Evolutionary conservation across 2,888 invertebrate species (phyloP).

Genomic region (Pogonocherus hispidulus): DNA sequence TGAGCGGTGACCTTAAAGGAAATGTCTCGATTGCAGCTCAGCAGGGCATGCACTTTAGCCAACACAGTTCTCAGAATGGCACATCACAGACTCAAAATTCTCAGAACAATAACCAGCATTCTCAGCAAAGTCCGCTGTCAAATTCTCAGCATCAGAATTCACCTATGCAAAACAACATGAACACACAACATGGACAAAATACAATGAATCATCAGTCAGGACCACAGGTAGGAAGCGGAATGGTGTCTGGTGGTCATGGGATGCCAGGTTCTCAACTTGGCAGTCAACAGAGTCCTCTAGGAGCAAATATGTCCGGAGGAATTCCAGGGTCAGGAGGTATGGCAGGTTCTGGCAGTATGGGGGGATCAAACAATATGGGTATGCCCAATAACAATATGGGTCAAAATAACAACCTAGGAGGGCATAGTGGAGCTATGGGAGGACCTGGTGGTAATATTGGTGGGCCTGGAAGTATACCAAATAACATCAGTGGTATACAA

Average conservation of each 20-base stretch:
- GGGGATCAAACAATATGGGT: slow-evolving; percentile 34
- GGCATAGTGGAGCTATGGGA: slow-evolving; percentile 32
- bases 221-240: slow-evolving; percentile 49
- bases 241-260: slow-evolving; percentile 49
- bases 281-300: slow-evolving; percentile 40
- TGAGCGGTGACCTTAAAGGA: slow-evolving; percentile 80
- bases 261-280: slow-evolving; percentile 50
- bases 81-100: slow-evolving; percentile 38
- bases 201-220: slow-evolving; percentile 45
- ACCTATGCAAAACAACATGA: slow-evolving; percentile 29
- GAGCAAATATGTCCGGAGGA: slow-evolving; percentile 34
- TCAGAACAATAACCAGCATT: slow-evolving; percentile 41
- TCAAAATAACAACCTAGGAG: slow-evolving; percentile 38
- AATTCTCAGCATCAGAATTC: slow-evolving; percentile 40
- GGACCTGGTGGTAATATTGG: slow-evolving; percentile 45
- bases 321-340: slow-evolving; percentile 36
- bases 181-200: slow-evolving; percentile 35
- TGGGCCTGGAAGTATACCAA: slow-evolving; percentile 36
- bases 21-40: slow-evolving; percentile 87
- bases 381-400: slow-evolving; percentile 38
- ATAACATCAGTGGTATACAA: slow-evolving; percentile 51
- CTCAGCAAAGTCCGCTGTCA: slow-evolving; percentile 43
- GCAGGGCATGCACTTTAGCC: slow-evolving; percentile 83
- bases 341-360: slow-evolving; percentile 29
- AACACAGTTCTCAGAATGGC: slow-evolving; percentile 38